Conservation (phyloP, 2,797 vertebrate genomes). For the Eidolon dupreanum region DNA sequence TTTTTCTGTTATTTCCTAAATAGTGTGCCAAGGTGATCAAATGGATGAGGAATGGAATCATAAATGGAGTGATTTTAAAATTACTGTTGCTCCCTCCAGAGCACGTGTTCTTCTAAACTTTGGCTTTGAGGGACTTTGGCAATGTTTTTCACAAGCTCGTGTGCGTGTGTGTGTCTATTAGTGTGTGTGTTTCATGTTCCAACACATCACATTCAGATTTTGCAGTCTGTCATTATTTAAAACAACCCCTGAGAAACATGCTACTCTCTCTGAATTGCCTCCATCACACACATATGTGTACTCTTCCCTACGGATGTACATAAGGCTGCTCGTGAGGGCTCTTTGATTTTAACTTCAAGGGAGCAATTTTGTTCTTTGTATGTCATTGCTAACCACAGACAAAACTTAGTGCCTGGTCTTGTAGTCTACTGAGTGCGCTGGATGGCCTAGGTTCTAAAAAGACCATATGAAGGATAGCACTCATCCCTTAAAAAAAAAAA, state of each 20-base stretch:
- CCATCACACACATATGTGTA: not conserved
- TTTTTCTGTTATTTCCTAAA: slow-evolving; percentile 77
- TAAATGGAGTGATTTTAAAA: slow-evolving; percentile 60
- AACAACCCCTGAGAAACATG: slow-evolving; percentile 10
- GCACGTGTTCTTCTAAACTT: slow-evolving; percentile 65
- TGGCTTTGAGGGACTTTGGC: slow-evolving; percentile 59
- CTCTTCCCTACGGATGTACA: not conserved
- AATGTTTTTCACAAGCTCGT: slow-evolving; percentile 33
- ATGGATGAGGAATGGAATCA: slow-evolving; percentile 55
- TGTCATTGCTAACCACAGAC: slow-evolving; percentile 4
- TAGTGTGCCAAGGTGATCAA: slow-evolving; percentile 74
- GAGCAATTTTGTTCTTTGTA: slow-evolving; percentile 44
- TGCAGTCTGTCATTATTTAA: slow-evolving; percentile 71
- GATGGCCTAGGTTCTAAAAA: not conserved
- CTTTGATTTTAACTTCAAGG: slow-evolving; percentile 72
- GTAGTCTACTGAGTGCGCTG: not conserved
- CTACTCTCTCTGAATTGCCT: slow-evolving; percentile 9
- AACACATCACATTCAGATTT: slow-evolving; percentile 15
- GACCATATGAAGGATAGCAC: not conserved
- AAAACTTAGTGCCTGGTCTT: slow-evolving; percentile 14
- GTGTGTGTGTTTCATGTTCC: slow-evolving; percentile 12
- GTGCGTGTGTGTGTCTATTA: not conserved
- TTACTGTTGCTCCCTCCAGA: slow-evolving; percentile 37
- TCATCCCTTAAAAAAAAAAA: not conserved
- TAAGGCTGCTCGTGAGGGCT: not conserved